Evolutionary conservation across 2,797 vertebrate species (phyloP), one percentile per base, ranked within the genome.

Genomic region (Epinephelus awoara): DNA sequence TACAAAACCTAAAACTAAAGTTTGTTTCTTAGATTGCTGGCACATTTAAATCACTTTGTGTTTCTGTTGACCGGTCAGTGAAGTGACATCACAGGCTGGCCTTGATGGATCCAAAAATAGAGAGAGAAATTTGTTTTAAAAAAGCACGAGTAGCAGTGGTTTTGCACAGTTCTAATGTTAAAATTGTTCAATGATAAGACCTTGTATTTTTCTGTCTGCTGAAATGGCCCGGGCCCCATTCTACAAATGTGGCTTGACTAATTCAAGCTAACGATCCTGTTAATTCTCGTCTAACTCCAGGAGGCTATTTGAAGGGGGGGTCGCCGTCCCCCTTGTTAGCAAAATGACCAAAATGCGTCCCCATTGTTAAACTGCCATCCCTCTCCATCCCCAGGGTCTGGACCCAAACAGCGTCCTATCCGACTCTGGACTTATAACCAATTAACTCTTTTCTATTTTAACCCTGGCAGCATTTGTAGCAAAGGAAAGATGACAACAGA

Each of bases 11-110:
- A 44, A 73, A 77, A 72, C 12, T 23, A 14, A 27, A 44, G 42
- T 40, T 83, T 76, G 68, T 75, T 29, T 74, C 71, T 54, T 71
- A 23, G 11, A 77, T 76, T 47, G 4, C 52, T n/a, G 54, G 40
- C 61, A 63, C 19, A 21, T 61, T 9, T 44, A 54, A 64, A 50
- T 56, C 47, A 55, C 40, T 67, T 71, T 59, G 17, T 17, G 1
- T 23, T 58, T 72, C 47, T 80, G 65, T 50, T 56, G 50, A 77
- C 0, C 29, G 21, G 54, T 57, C 12, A 57, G 40, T 34, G 40
- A 59, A 44, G 47, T 18, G 23, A 63, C 50, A 77, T 59, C 54
- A 44, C 42, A 40, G 23, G 38, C 18, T 73, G 70, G 56, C 67
- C 76, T 12, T 17, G 54, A 52, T 56, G 3, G 67, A 62, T 2